phyloP scores from a whole-genome alignment of 2,888 invertebrate genomes.

The Hirtodrosophila cameraria region DNA sequence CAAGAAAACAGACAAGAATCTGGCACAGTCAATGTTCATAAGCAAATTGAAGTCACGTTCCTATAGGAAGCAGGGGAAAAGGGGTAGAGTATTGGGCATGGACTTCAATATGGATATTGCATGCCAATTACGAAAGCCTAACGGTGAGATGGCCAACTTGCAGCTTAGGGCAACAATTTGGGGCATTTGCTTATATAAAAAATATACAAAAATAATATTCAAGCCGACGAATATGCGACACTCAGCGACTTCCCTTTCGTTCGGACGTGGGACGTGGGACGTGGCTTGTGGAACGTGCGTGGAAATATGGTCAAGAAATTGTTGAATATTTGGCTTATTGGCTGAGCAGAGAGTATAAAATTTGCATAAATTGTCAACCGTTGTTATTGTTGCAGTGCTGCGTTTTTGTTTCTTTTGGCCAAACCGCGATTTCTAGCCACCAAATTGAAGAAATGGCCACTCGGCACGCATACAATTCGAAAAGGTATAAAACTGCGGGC shows the following conservation, averaged over 20 bases:
- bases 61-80: conserved; percentile 6
- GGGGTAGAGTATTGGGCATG: conserved; percentile 1
- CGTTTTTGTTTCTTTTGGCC: conserved; percentile 41
- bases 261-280: conserved; percentile 70
- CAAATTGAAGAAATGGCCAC: conserved; percentile 62
- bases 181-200: conserved; percentile 79
- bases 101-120: conserved; percentile 57
- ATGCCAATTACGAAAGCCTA: conserved; percentile 71
- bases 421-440: conserved; percentile 75
- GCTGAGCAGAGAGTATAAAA: conserved; percentile 42
- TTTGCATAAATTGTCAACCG: conserved; percentile 73
- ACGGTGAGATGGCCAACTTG: conserved; percentile 46
- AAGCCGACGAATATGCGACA: conserved; percentile 25
- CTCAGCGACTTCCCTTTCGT: conserved; percentile 81
- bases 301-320: conserved; percentile 77
- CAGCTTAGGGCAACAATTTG: conserved; percentile 57
- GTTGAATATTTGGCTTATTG: conserved; percentile 33
- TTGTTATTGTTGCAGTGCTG: conserved; percentile 51
- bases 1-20: conserved; percentile 58
- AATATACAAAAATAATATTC: conserved; percentile 67
- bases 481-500: conserved; percentile 81
- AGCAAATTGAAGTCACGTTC: conserved; percentile 64
- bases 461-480: conserved; percentile 59
- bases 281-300: conserved; percentile 67
- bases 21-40: conserved; percentile 58